Percentiles rank a stretch among this genome's conserved stretches.
Conservation (phyloP, 64 coral and sea anemone genomes). For the Anthopleura sola region DNA sequence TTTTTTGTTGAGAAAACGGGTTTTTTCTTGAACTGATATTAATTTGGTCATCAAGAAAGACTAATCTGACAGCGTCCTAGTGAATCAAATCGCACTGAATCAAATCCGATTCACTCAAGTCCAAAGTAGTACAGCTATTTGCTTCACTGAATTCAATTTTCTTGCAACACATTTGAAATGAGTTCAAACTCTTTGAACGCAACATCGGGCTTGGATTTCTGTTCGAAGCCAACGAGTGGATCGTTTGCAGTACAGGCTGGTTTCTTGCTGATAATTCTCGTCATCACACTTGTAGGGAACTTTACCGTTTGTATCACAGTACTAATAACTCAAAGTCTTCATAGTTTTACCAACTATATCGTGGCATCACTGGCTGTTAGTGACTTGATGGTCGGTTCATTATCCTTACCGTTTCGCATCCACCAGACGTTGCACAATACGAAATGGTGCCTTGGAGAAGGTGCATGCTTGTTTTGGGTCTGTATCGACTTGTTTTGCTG, state of each 20-base stretch:
- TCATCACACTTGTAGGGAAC: slow-evolving; percentile 78
- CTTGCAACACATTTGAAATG: neutral
- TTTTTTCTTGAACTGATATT: neutral
- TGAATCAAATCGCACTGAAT: neutral
- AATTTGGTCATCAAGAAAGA: neutral
- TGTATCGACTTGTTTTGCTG: slow-evolving; percentile 81
- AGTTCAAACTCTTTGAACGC: neutral
- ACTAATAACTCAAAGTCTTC: slow-evolving; percentile 51
- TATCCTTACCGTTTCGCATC: slow-evolving; percentile 79
- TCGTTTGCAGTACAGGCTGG: slow-evolving; percentile 55
- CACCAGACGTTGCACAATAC: slow-evolving; percentile 82
- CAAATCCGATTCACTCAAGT: neutral
- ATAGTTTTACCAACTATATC: slow-evolving; percentile 76
- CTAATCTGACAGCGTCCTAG: neutral
- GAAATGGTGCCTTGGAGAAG: slow-evolving; percentile 72
- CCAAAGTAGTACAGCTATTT: neutral
- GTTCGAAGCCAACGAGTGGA: slow-evolving; percentile 26
- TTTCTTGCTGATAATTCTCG: slow-evolving; percentile 52
- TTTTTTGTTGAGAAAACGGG: neutral
- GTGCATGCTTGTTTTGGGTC: slow-evolving; percentile 74
- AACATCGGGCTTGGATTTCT: neutral
- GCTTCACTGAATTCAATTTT: neutral
- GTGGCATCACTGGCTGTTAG: slow-evolving; percentile 83
- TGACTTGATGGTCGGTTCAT: slow-evolving; percentile 72
- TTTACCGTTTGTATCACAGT: slow-evolving; percentile 72